These are phyloP conservation scores for Branchinecta lindahli DNA, from an alignment of 1,140 invertebrate genomes.

Conservation along the genomic window DNA sequence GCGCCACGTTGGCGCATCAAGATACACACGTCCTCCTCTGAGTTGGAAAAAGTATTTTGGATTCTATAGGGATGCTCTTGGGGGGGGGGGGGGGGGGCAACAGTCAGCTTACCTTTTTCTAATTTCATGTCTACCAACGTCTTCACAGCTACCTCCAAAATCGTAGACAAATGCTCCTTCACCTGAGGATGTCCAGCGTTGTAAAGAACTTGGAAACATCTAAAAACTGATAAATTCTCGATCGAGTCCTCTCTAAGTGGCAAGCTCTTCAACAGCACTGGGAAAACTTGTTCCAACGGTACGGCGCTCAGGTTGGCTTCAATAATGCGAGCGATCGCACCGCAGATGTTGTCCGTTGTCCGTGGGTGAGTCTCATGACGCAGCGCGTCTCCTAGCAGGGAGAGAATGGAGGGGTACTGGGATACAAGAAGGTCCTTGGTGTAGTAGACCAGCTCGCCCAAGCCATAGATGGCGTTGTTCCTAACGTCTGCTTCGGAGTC, in stretches of 20 bases:
- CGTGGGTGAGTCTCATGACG: conserved; percentile 42
- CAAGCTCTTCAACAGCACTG: conserved; percentile 49
- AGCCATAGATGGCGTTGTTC: conserved; percentile 56
- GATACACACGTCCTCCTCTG: no score
- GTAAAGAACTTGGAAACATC: conserved; percentile 45
- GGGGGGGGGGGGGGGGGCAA: no score
- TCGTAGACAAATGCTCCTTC: conserved; percentile 34
- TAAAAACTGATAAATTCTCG: conserved; percentile 53
- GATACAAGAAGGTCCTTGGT: conserved; percentile 41
- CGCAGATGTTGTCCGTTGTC: conserved; percentile 58
- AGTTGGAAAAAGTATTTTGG: no score
- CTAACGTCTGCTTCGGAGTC: conserved; percentile 52
- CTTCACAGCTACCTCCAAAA: conserved; percentile 37
- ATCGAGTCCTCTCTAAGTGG: conserved; percentile 56
- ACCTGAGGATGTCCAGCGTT: conserved; percentile 39
- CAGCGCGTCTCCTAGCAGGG: conserved; percentile 45
- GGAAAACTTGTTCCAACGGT: conserved; percentile 51
- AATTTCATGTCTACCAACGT: conserved; percentile 16
- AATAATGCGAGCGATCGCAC: conserved; percentile 55
- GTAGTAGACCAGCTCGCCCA: conserved; percentile 51
- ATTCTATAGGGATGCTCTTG: no score
- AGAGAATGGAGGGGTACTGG: conserved; percentile 46
- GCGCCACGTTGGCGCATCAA: no score
- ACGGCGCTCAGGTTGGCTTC: conserved; percentile 43
- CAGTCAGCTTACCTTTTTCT: conserved; percentile 13